A percentile compares a stretch with the other conserved stretches of the same genome.
phyloP scores from a whole-genome alignment of 2,888 invertebrate species.

The Oscheius sp. region DNA sequence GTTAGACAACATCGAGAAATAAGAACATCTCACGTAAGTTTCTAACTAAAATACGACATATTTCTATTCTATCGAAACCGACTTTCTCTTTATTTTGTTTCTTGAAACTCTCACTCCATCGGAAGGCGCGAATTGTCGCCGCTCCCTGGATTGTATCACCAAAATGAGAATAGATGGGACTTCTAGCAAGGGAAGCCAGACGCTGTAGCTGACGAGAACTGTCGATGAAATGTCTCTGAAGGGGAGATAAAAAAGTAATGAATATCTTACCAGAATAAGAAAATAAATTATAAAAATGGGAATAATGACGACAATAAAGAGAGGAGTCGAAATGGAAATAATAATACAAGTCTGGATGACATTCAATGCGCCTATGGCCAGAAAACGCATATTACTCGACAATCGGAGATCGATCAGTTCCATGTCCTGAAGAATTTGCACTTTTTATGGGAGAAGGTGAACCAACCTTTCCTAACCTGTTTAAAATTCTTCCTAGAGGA shows the following conservation, averaged over 20 bases:
- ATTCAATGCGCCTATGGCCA: constrained; percentile 55
- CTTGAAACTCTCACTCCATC: constrained; percentile 62
- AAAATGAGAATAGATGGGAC: constrained; percentile 73
- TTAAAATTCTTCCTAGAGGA: constrained; percentile 70
- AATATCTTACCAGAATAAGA: constrained; percentile 56
- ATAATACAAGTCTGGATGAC: constrained; percentile 62
- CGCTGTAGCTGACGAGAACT: constrained; percentile 84
- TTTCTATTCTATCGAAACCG: not conserved
- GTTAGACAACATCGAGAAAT: constrained; percentile 50
- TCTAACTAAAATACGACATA: constrained; percentile 37
- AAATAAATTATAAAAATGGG: constrained; percentile 69
- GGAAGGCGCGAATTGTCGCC: constrained; percentile 70
- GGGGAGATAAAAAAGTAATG: constrained; percentile 12
- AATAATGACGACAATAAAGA: constrained; percentile 67
- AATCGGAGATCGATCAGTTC: constrained; percentile 69
- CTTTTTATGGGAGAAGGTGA: not conserved
- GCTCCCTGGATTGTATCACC: constrained; percentile 71
- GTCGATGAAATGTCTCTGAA: constrained; percentile 89
- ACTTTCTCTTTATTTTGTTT: constrained; percentile 61
- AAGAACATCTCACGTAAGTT: constrained; percentile 47
- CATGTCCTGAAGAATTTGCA: constrained; percentile 55
- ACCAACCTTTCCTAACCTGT: constrained; percentile 65
- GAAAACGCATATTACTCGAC: constrained; percentile 66
- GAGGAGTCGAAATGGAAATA: constrained; percentile 68
- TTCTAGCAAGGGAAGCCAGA: constrained; percentile 69